Conservation (phyloP, 1,140 invertebrate genomes). For the Macrobrachium rosenbergii region DNA sequence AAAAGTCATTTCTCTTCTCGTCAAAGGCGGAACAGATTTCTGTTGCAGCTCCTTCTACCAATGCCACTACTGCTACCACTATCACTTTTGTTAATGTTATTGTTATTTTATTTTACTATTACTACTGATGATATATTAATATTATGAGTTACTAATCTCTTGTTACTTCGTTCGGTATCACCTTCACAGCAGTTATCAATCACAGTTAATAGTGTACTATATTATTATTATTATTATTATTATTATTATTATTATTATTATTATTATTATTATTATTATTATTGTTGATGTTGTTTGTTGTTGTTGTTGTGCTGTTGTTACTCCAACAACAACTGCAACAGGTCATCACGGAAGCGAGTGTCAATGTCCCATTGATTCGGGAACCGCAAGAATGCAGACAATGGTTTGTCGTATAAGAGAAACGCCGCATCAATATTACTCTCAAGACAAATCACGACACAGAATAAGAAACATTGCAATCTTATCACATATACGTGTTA, state of each 20-base stretch:
- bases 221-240: neutral
- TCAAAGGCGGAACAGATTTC: neutral
- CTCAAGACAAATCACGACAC: too few species aligned
- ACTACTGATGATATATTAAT: neutral
- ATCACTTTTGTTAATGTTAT: neutral
- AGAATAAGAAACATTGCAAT: too few species aligned
- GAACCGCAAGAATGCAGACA: too few species aligned
- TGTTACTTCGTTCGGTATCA: neutral
- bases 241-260: constrained; percentile 6
- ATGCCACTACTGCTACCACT: neutral
- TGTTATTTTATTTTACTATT: neutral
- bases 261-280: constrained; percentile 8
- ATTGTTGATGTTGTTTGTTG: neutral
- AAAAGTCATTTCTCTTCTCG: neutral
- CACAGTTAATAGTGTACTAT: neutral
- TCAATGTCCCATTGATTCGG: too few species aligned
- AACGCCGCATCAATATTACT: too few species aligned
- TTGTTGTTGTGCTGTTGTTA: neutral
- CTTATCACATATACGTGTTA: too few species aligned
- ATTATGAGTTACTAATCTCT: neutral
- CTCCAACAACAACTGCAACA: neutral
- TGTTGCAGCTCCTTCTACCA: neutral
- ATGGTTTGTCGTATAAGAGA: too few species aligned
- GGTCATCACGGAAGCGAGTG: too few species aligned
- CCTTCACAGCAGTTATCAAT: too few species aligned